Base-by-base conservation (phyloP, 2,797 vertebrate genomes). In the Falco naumanni region DNA sequence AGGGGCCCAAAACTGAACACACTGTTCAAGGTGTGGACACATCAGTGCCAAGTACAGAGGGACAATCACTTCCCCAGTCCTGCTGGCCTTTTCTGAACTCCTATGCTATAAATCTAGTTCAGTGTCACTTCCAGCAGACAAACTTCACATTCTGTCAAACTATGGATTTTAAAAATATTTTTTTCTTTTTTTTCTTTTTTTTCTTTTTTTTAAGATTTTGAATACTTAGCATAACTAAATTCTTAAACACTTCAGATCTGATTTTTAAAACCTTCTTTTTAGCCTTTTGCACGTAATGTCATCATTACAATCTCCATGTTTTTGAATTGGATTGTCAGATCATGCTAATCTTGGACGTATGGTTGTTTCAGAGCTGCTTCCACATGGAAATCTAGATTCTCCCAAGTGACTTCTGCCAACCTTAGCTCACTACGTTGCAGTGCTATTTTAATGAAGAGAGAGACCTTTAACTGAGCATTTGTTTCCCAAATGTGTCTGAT, bases 391-490 rank as follows among this genome's bases (percentile, higher is more conserved):
- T 79, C 54, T 93, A 34, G 4, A 8, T 77, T 84, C 29, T 89
- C 43, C 31, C 47, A 89, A 6, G 11, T 64, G 43, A 80, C 34
- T 95, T 91, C 50, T 78, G 48, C 22, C 57, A 76, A 34, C 54
- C 29, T 39, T 60, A 87, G 29, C 22, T 78, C 76, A 75, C 24
- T 83, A 45, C 66, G 22, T 22, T 76, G 25, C 61, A 81, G 41
- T 65, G 37, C 0, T 89, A 34, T 84, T 91, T 74, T 81, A 64
- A 90, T 68, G 66, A 81, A 84, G 47, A 63, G 22, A 66, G 18
- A 95, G 34, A 65, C 31, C 34, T 78, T 88, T 91, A 87, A 66
- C 10, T 89, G 81, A 96, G 45, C 39, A 78, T 76, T 54, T 95
- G 60, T 9, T 68, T 63, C 14, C 26, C 20, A 89, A 88, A 84